Evolutionary conservation across 2,797 vertebrate genomes (phyloP), one percentile per base, ranked within the genome.

Genomic region (Hypotaenidia okinawae): DNA sequence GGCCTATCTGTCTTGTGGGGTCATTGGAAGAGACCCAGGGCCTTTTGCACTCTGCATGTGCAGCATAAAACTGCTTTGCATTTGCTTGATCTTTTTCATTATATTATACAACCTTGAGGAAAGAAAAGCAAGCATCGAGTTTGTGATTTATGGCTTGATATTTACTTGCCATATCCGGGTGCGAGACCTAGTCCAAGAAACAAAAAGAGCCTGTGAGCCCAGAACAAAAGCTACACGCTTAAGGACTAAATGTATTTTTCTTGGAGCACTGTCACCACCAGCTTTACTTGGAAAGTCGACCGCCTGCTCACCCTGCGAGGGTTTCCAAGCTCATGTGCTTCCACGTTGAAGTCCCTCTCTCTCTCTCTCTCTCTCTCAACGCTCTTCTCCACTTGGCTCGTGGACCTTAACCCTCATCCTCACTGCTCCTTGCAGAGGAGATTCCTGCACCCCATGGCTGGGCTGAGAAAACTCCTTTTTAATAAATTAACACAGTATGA

Each of bases 401-500:
- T n/a, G 70, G 81, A 84, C 52, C 84, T 94, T 92, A 93, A 89
- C 62, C 70, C 92, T 67, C 35, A 80, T 64, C 66, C 62, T 57
- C 86, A 21, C 67, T 57, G 74, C 92, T 96, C 33, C 51, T 89
- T 8, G 51, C 2, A 37, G 57, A 87, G 66, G 95, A 97, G 96
- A 95, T 73, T 88, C 96, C 90, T 80, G 45, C 86, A 91, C 67
- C 80, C 76, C 85, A 13, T 6, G 32, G 75, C 93, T 76, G 86
- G 83, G 88, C 83, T 61, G 69, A 91, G 89, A 94, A 87, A 90
- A 74, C 28, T 54, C 74, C 32, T 80, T 76, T 57, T 75, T 83
- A 92, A 97, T 97, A 98, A 97, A 97, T 98, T 95, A 97, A 89
- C 52, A 15, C 82, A 16, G 87, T 87, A 37, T 7, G 24, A 95